Evolutionary conservation across 92 coral and sea anemone species (phyloP).

Genomic region (Meandrina meandrites): DNA sequence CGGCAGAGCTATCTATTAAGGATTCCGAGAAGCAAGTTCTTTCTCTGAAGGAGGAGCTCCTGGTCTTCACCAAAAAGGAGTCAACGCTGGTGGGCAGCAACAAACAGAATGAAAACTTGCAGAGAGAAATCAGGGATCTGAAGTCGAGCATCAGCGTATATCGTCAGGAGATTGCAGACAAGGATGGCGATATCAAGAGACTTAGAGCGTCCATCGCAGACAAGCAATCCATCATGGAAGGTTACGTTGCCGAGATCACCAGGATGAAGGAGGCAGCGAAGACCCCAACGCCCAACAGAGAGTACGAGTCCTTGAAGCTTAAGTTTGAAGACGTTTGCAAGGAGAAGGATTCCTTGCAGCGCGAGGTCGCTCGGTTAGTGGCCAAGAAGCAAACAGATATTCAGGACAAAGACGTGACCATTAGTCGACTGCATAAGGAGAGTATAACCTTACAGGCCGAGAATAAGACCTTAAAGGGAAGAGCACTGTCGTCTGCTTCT

Average conservation of each 20-base stretch:
- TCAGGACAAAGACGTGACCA: conserved; percentile 37
- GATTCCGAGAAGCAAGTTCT: conserved; percentile 34
- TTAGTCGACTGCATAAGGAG: conserved; percentile 24
- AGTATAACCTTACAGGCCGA: conserved; percentile 23
- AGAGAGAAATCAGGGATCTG: conserved; percentile 24
- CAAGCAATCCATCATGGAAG: conserved; percentile 42
- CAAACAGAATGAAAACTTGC: conserved; percentile 3
- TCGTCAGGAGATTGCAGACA: conserved; percentile 38
- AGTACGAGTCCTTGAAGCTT: conserved; percentile 33
- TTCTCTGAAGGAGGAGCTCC: conserved; percentile 37
- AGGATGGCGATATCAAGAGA: conserved; percentile 41
- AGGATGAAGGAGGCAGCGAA: conserved; percentile 21
- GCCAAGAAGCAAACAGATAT: conserved; percentile 33
- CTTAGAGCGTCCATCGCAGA: conserved; percentile 45
- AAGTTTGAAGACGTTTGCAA: conserved; percentile 41
- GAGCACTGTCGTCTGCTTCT: neutral
- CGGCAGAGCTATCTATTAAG: conserved; percentile 38
- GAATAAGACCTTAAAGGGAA: conserved; percentile 2
- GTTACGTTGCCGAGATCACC: conserved; percentile 48
- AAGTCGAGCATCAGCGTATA: conserved; percentile 33
- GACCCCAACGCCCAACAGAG: conserved; percentile 10
- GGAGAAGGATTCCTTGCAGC: conserved; percentile 53
- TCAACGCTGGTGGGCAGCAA: conserved; percentile 15
- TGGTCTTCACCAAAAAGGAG: conserved; percentile 33
- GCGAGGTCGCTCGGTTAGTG: conserved; percentile 29